Percentiles rank a stretch among this genome's conserved stretches.
Evolutionary conservation across 2,113 vertebrate genomes (phyloP).

Genomic region (Carlito syrichta): DNA sequence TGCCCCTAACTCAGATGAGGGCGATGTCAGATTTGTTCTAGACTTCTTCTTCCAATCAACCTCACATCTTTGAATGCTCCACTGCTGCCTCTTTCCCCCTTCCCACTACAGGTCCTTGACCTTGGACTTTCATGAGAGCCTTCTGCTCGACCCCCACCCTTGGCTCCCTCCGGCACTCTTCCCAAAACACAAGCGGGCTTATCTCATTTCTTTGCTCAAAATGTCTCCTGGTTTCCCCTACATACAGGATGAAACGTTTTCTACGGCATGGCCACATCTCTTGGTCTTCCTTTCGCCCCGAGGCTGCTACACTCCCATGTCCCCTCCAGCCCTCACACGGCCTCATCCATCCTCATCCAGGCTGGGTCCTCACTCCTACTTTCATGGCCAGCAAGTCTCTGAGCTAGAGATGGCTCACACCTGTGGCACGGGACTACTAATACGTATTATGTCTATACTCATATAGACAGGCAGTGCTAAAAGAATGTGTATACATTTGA

Average conservation of each 20-base stretch:
- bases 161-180: not conserved
- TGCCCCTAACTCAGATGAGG: too few relatives aligned
- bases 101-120: not conserved
- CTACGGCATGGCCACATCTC: not conserved
- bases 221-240: not conserved
- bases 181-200: not conserved
- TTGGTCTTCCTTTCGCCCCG: not conserved
- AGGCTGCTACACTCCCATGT: not conserved
- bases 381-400: not conserved
- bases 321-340: too few relatives aligned
- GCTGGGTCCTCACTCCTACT: not conserved
- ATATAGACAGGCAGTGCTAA: too few relatives aligned
- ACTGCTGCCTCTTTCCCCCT: too few relatives aligned
- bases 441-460: too few relatives aligned
- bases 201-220: not conserved
- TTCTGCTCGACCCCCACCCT: not conserved
- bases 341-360: not conserved
- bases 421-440: not conserved
- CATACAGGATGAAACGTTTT: not conserved
- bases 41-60: not conserved
- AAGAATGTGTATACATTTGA: too few relatives aligned
- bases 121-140: not conserved
- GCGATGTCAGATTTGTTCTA: not conserved
- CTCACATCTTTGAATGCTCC: not conserved
- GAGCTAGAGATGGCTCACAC: not conserved